A percentile compares a stretch with the other conserved stretches of the same genome.
Evolutionary conservation across 2,797 vertebrate species (phyloP).

Genomic region (Sibirionetta formosa): DNA sequence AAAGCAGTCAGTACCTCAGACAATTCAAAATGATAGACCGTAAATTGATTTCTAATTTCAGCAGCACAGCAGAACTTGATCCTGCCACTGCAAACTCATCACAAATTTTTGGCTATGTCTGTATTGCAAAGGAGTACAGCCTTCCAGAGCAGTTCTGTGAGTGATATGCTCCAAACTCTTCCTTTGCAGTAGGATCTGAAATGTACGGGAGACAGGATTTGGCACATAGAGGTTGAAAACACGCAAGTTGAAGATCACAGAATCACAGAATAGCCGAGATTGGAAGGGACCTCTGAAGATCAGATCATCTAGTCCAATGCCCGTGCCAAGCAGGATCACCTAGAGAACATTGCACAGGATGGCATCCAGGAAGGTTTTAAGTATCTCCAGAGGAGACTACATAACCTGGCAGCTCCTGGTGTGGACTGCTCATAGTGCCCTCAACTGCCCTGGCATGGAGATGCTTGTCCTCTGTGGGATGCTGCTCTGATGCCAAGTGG

Average conservation of each 20-base stretch:
- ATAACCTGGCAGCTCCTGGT: no score
- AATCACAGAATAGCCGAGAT: no score
- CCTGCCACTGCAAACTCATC: not conserved
- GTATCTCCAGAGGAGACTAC: no score
- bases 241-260: not conserved
- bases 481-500: no score
- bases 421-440: no score
- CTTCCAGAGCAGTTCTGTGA: not conserved
- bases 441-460: no score
- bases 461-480: no score
- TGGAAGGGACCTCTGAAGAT: no score
- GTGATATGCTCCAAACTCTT: not conserved
- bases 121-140: not conserved
- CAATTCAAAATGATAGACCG: not conserved
- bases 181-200: not conserved
- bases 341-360: no score
- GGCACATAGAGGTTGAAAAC: not conserved
- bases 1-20: not conserved
- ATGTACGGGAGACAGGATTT: not conserved
- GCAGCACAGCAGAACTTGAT: not conserved
- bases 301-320: no score
- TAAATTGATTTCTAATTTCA: conserved; percentile 34
- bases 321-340: no score
- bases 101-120: not conserved
- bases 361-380: no score